These are phyloP conservation scores for Ormyrus nitidulus DNA, from an alignment of 2,888 invertebrate species.

Conservation along the genomic window DNA sequence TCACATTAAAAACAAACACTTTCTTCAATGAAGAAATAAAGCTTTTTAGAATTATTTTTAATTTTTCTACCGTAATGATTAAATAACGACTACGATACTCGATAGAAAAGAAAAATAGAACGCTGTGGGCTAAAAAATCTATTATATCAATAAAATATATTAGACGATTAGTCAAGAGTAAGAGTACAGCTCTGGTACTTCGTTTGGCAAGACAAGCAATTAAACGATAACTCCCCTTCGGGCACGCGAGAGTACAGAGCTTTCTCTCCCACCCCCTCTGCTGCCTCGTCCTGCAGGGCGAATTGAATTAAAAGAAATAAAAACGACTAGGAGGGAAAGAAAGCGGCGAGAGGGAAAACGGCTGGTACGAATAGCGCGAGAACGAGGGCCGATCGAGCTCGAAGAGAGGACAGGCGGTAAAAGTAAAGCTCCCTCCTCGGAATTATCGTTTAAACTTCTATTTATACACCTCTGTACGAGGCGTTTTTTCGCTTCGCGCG, in stretches of 20 bases:
- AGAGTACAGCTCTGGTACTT: not conserved
- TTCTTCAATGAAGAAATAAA: no score
- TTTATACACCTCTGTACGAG: constrained; percentile 44
- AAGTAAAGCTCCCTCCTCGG: not conserved
- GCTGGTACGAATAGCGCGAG: not conserved
- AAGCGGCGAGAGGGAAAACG: not conserved
- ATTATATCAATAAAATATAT: constrained; percentile 53
- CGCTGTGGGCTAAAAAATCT: constrained; percentile 8
- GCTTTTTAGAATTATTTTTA: no score
- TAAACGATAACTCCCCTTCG: constrained; percentile 39
- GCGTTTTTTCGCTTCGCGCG: constrained; percentile 19
- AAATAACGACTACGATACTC: no score
- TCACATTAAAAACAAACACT: no score
- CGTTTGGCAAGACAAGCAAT: constrained; percentile 50
- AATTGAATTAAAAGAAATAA: constrained; percentile 56
- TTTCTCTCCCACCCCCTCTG: constrained; percentile 1
- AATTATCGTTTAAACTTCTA: constrained; percentile 57
- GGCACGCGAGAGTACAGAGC: not conserved
- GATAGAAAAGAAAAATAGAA: no score
- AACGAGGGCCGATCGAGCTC: not conserved
- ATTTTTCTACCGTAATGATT: no score
- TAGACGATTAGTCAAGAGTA: constrained; percentile 46
- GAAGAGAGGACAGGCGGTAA: not conserved
- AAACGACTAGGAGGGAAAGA: not conserved
- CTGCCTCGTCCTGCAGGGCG: not conserved